These are phyloP conservation scores for Acipenser transmontanus DNA, from an alignment of 2,797 vertebrate genomes.

Conservation along the genomic window DNA sequence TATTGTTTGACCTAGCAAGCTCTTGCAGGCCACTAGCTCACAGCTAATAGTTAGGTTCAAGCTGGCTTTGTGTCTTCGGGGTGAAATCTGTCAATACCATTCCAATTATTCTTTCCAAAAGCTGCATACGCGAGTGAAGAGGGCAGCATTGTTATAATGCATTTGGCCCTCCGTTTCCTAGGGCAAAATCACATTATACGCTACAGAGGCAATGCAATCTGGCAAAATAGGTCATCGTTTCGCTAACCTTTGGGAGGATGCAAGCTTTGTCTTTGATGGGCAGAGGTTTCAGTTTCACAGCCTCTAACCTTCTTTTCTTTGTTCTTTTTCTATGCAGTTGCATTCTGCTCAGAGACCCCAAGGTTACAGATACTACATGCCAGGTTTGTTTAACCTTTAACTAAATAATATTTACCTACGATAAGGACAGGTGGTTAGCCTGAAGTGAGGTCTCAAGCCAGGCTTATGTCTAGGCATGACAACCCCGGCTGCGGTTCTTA, in stretches of 20 bases:
- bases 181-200: conserved; percentile 2
- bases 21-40: neutral
- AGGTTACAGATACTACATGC: no score
- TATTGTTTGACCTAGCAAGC: neutral
- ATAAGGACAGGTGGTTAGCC: no score
- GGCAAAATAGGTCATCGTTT: conserved; percentile 2
- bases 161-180: neutral
- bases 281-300: neutral
- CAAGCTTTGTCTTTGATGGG: neutral
- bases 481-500: no score
- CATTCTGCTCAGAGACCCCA: no score
- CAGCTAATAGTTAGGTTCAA: conserved; percentile 3
- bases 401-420: no score
- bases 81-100: neutral
- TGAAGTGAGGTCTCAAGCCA: no score
- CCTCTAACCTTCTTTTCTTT: no score
- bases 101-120: neutral
- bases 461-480: no score
- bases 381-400: no score
- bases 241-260: neutral
- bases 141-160: conserved; percentile 2
- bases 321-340: no score
- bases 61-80: conserved; percentile 5
- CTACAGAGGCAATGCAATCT: neutral
- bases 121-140: neutral